Percentiles rank a stretch among this genome's conserved stretches.
These are phyloP conservation scores for Epinephelus cyanopodus DNA, from an alignment of 2,113 vertebrate genomes.

Conservation along the genomic window DNA sequence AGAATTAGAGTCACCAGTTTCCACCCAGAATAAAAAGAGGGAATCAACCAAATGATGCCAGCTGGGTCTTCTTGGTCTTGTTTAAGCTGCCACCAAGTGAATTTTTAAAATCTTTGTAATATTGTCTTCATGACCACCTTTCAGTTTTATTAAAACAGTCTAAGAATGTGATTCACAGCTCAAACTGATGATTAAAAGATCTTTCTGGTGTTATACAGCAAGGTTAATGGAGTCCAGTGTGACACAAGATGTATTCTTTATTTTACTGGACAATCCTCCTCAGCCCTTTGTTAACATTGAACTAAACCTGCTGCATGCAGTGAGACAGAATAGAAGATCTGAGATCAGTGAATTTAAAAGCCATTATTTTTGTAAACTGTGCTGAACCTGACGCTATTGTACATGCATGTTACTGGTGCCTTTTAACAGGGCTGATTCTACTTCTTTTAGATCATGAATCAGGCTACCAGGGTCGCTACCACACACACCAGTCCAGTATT, in stretches of 20 bases:
- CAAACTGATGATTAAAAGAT: conserved; percentile 12
- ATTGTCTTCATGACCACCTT: conserved; percentile 9
- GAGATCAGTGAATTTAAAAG: conserved; percentile 61
- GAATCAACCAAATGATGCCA: conserved; percentile 20
- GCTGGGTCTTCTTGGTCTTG: conserved; percentile 17
- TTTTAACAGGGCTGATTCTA: conserved; percentile 36
- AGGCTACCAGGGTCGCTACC: conserved; percentile 34
- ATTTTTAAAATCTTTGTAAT: not conserved
- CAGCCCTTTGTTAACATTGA: conserved; percentile 27
- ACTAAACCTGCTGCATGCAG: conserved; percentile 39
- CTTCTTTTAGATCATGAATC: conserved; percentile 21
- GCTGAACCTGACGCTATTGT: conserved; percentile 64
- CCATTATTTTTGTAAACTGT: conserved; percentile 73
- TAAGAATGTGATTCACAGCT: conserved; percentile 51
- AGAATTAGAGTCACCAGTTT: conserved; percentile 48
- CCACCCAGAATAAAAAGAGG: conserved; percentile 8
- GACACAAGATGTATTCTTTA: not conserved
- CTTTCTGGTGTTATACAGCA: conserved; percentile 3
- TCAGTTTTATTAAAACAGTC: conserved; percentile 7
- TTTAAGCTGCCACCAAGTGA: conserved; percentile 19
- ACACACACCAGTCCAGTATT: conserved; percentile 64
- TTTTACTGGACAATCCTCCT: conserved; percentile 6
- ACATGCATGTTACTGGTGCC: conserved; percentile 53
- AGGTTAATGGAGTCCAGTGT: conserved; percentile 23
- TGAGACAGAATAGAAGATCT: not conserved